Base-by-base conservation (phyloP, 2,888 invertebrate species). In the Myopa testacea region DNA sequence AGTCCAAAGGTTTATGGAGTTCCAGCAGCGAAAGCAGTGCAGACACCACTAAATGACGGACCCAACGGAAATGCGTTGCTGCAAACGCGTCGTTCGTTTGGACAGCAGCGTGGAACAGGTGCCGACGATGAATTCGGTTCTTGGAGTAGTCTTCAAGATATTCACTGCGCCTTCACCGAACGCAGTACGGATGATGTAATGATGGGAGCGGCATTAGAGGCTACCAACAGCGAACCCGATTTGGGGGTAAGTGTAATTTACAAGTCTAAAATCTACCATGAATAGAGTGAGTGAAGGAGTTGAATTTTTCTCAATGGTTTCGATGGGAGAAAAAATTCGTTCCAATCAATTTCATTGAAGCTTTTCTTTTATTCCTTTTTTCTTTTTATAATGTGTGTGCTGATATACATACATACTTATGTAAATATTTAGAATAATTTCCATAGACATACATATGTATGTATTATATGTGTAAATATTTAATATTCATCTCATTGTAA, bases 141-240 rank as follows among this genome's bases (percentile, higher is more conserved):
- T 19, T 93, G 92, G 91, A 93, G 93, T 38, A 94, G 93, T 85
- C 88, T 94, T 69, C 93, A 93, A 83, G 93, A 94, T 82, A 91
- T 92, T 85, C 85, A 87, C 67, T 80, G 63, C 12, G 75, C 55
- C 52, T 77, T 67, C 75, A 80, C 52, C 12, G 69, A 34, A 16
- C 69, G 60, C 16, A 10, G 37, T 50, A 19, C n/a, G 1, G 40
- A 14, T 26, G 50, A 68, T 60, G 81, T 80, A 55, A 82, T 14
- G 7, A 52, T 78, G 82, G 52, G 81, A 76, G 1, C 62, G 81
- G 81, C 83, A 45, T 79, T 90, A 71, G 90, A 91, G 67, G 91
- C 90, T 45, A 91, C 93, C 0, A 92, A 92, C 82, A 94, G 93
- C 87, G 93, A 93, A 87, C 93, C 93, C 0, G 93, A 93, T 87